phyloP scores from a whole-genome alignment of 2,113 vertebrate species.

The Catharus fuscescens region DNA sequence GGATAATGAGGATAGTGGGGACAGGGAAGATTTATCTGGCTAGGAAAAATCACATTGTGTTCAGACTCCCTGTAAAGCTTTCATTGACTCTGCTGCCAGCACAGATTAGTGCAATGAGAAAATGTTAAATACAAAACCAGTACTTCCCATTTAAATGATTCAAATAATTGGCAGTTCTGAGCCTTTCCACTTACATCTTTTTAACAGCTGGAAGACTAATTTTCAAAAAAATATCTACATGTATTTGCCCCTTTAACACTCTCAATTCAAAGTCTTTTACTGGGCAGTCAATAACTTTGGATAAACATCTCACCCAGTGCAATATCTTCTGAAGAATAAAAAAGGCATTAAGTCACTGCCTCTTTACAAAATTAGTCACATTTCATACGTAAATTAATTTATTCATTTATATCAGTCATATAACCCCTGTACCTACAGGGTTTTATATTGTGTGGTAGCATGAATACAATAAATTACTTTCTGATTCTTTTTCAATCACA shows the following conservation, averaged over 20 bases:
- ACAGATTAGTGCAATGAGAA: constrained; percentile 34
- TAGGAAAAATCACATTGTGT: constrained; percentile 12
- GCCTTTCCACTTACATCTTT: not conserved
- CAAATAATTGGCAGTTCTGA: constrained; percentile 33
- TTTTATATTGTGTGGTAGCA: not conserved
- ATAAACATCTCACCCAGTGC: not conserved
- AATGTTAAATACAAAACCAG: constrained; percentile 7
- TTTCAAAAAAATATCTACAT: not conserved
- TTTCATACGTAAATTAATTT: not conserved
- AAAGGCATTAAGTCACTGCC: not conserved
- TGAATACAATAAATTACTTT: not conserved
- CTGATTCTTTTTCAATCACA: not conserved
- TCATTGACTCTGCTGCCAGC: constrained; percentile 24
- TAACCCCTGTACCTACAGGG: not conserved
- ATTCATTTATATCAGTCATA: not conserved
- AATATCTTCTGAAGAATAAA: not conserved
- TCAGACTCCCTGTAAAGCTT: not conserved
- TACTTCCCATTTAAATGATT: constrained; percentile 43
- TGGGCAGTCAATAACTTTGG: not conserved
- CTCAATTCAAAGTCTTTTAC: not conserved
- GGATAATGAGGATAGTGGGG: constrained; percentile 30
- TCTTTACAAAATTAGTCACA: not conserved
- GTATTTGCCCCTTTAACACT: not conserved
- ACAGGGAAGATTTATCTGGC: constrained; percentile 43
- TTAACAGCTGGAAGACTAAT: not conserved